Evolutionary conservation across 2,797 vertebrate genomes (phyloP).

Genomic region (Menidia menidia): DNA sequence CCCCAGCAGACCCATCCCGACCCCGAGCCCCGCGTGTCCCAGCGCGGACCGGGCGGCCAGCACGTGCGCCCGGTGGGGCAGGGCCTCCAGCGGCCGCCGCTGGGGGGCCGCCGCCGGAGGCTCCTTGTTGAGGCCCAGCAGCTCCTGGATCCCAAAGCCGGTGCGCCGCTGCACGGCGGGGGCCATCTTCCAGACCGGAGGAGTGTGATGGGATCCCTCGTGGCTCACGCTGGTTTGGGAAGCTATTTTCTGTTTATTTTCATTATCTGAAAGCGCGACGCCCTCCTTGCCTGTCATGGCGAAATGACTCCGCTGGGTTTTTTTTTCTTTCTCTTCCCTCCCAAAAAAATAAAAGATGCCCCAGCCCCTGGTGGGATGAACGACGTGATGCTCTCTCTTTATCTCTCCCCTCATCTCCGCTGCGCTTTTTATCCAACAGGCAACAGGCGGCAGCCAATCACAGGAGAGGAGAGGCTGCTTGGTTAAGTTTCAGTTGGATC

Average conservation of each 20-base stretch:
- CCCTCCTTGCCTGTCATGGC: slow-evolving; percentile 94
- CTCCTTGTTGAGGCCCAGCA: slow-evolving; percentile 96
- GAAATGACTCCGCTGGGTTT: slow-evolving; percentile 53
- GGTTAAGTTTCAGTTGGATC: slow-evolving; percentile 28
- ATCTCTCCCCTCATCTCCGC: slow-evolving; percentile 75
- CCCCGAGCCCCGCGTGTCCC: slow-evolving; percentile 88
- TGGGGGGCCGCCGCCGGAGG: slow-evolving; percentile 81
- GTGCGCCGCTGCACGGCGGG: slow-evolving; percentile 88
- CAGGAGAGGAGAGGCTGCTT: slow-evolving; percentile 73
- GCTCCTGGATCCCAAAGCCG: slow-evolving; percentile 97
- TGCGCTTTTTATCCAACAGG: slow-evolving; percentile 91
- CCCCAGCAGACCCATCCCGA: slow-evolving; percentile 91
- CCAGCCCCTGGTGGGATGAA: slow-evolving; percentile 84
- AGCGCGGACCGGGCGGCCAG: slow-evolving; percentile 90
- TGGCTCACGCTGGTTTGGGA: slow-evolving; percentile 60
- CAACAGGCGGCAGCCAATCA: slow-evolving; percentile 94
- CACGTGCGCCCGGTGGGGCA: slow-evolving; percentile 89
- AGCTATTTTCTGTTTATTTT: slow-evolving; percentile 83
- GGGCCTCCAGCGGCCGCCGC: slow-evolving; percentile 87
- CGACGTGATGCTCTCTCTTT: slow-evolving; percentile 73
- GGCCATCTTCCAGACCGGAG: slow-evolving; percentile 73
- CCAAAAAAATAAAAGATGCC: slow-evolving; percentile 16
- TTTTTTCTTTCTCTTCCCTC: slow-evolving; percentile 18
- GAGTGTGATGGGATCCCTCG: slow-evolving; percentile 63
- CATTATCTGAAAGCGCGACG: slow-evolving; percentile 84